These are phyloP conservation scores for Antrozous pallidus DNA, from an alignment of 2,797 vertebrate species.

Conservation along the genomic window DNA sequence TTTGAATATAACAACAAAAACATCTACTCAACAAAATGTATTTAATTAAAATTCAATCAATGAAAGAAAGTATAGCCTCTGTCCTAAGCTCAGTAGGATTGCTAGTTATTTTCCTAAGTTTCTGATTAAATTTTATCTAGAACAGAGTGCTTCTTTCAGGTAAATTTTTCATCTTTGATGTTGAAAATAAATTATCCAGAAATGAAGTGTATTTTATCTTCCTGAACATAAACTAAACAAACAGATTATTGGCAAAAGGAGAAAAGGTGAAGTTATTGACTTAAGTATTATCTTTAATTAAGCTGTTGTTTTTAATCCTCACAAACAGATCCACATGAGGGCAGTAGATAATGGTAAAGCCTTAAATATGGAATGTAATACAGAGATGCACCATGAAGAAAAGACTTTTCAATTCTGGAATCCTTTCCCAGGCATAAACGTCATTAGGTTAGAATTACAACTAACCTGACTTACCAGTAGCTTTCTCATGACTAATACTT, in stretches of 20 bases:
- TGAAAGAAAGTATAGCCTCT: not conserved
- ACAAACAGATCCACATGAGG: conserved; percentile 12
- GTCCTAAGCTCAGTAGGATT: not conserved
- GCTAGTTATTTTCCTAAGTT: not conserved
- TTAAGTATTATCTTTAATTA: not conserved
- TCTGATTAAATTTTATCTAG: not conserved
- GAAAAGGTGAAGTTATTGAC: not conserved
- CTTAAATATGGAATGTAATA: not conserved
- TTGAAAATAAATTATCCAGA: not conserved
- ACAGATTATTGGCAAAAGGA: not conserved
- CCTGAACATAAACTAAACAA: not conserved
- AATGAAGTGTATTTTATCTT: not conserved
- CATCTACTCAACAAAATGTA: not conserved
- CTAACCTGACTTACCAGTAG: not conserved
- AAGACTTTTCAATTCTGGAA: not conserved
- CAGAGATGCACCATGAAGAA: not conserved
- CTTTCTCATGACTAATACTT: not conserved
- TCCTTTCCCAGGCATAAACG: not conserved
- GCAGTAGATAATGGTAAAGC: not conserved
- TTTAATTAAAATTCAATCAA: not conserved
- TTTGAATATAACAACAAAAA: not conserved
- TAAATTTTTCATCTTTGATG: not conserved
- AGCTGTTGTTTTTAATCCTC: not conserved
- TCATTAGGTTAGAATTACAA: not conserved
- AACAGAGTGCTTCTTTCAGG: not conserved